These are phyloP conservation scores for Odontesthes bonariensis DNA, from an alignment of 2,113 vertebrate species.

Conservation along the genomic window DNA sequence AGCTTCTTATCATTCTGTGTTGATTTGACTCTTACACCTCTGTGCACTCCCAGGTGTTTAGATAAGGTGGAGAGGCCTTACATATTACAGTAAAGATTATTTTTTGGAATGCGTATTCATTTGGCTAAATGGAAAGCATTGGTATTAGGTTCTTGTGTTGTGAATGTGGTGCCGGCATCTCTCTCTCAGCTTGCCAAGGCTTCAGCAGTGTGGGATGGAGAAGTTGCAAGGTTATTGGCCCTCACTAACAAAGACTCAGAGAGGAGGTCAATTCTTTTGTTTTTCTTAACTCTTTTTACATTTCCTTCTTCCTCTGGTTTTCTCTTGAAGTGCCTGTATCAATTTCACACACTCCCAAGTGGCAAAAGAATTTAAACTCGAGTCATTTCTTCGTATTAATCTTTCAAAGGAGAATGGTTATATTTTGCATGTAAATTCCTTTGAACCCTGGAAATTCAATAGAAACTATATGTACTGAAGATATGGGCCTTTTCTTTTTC, in stretches of 20 bases:
- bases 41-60: constrained; percentile 43
- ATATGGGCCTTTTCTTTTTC: constrained; percentile 21
- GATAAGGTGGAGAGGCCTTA: constrained; percentile 46
- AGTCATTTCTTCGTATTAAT: constrained; percentile 51
- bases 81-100: constrained; percentile 38
- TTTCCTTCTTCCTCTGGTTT: constrained; percentile 23
- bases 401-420: constrained; percentile 46
- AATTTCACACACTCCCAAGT: constrained; percentile 50
- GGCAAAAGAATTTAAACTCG: constrained; percentile 60
- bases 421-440: constrained; percentile 51
- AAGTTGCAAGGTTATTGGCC: constrained; percentile 42
- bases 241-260: constrained; percentile 51
- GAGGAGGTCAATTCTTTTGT: constrained; percentile 42
- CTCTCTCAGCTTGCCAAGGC: constrained; percentile 41
- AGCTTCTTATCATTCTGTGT: constrained; percentile 56
- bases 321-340: constrained; percentile 27
- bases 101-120: constrained; percentile 52
- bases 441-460: constrained; percentile 29
- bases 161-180: constrained; percentile 15
- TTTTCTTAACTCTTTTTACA: constrained; percentile 7
- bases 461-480: constrained; percentile 12
- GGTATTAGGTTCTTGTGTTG: constrained; percentile 23
- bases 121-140: constrained; percentile 3
- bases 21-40: constrained; percentile 54
- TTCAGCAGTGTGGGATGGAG: constrained; percentile 51